Evolutionary conservation across 2,888 invertebrate species (phyloP).

Genomic region (Hermaeophaga mercurialis): DNA sequence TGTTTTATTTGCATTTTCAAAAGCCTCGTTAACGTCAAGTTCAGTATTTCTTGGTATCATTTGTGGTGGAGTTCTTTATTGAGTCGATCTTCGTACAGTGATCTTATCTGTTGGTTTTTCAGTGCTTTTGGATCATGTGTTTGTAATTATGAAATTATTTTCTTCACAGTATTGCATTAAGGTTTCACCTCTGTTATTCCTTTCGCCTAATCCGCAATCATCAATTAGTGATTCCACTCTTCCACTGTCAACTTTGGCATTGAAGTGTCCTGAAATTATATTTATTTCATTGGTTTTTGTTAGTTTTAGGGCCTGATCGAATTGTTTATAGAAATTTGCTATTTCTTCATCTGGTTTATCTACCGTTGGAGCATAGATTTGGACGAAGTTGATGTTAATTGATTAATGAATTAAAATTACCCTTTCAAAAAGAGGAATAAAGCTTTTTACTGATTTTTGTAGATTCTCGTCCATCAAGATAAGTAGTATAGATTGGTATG

Average conservation of each 20-base stretch:
- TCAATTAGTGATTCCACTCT: conserved; percentile 1
- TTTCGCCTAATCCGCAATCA: not conserved
- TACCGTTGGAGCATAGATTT: too few relatives aligned
- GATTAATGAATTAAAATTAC: too few relatives aligned
- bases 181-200: conserved; percentile 6
- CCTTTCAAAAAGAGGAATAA: too few relatives aligned
- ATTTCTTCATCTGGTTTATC: conserved; percentile 1
- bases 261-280: not conserved
- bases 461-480: too few relatives aligned
- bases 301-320: not conserved
- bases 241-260: not conserved
- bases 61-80: not conserved
- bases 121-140: not conserved
- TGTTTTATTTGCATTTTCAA: not conserved
- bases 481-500: too few relatives aligned
- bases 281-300: not conserved
- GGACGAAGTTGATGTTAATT: too few relatives aligned
- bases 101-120: not conserved
- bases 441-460: too few relatives aligned
- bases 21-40: not conserved
- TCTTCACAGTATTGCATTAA: conserved; percentile 1
- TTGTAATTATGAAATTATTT: not conserved
- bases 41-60: not conserved
- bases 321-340: not conserved
- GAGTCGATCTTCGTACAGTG: not conserved